Evolutionary conservation across 2,797 vertebrate species (phyloP).

Genomic region (Lerista edwardsae): DNA sequence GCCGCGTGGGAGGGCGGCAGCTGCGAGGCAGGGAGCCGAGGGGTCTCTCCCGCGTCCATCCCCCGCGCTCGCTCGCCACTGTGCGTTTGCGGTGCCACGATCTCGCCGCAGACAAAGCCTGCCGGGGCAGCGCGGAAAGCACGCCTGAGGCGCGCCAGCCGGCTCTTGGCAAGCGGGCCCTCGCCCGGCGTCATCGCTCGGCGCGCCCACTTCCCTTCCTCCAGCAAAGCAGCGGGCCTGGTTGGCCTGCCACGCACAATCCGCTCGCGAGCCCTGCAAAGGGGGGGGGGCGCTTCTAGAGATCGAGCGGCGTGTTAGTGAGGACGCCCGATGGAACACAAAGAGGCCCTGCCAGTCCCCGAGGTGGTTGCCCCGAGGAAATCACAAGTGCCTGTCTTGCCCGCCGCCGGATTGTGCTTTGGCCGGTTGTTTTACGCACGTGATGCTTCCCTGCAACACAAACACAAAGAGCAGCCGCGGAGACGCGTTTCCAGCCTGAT

Average conservation of each 20-base stretch:
- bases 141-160: no score
- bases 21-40: no score
- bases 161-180: no score
- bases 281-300: fast-evolving
- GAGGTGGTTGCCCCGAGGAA: constrained; percentile 44
- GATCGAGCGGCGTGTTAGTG: fast-evolving
- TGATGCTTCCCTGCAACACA: constrained; percentile 36
- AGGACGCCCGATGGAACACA: background rate
- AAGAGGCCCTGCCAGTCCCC: constrained; percentile 29
- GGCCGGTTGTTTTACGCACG: constrained; percentile 50
- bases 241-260: fast-evolving
- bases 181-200: background rate
- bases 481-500: constrained; percentile 52
- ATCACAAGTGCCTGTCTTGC: constrained; percentile 49
- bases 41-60: no score
- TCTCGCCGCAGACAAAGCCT: no score
- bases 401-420: constrained; percentile 52
- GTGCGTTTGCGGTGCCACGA: no score
- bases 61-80: fast-evolving
- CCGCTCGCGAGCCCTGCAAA: background rate
- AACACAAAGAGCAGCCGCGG: constrained; percentile 60
- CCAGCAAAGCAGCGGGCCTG: background rate
- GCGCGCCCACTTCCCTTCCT: background rate
- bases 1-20: no score
- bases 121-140: no score